Evolutionary conservation across 1,140 invertebrate species (phyloP).

Genomic region (Drosophila yakuba): DNA sequence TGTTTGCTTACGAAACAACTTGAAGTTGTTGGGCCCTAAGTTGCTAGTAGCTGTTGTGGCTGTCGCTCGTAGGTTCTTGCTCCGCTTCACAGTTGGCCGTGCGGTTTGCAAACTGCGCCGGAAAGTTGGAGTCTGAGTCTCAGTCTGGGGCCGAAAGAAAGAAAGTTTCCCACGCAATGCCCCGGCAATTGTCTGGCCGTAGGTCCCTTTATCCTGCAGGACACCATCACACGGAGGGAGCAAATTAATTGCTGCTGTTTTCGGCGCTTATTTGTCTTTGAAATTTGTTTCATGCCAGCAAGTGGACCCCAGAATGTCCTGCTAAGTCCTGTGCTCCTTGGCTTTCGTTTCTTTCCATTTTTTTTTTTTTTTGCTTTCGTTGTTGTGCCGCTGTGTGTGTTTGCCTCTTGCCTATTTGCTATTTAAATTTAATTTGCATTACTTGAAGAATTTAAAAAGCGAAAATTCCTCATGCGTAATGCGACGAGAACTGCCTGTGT

Average conservation of each 20-base stretch:
- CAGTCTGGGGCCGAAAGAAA: conserved; percentile 29
- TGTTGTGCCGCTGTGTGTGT: conserved; percentile 26
- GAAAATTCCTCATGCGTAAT: conserved; percentile 77
- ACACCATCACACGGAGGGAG: conserved; percentile 57
- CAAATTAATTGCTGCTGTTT: conserved; percentile 83
- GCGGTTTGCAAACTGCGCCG: conserved; percentile 68
- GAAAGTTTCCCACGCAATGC: conserved; percentile 50
- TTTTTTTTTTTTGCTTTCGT: conserved; percentile 9
- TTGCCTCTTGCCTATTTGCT: conserved; percentile 76
- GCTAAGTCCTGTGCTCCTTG: conserved; percentile 5
- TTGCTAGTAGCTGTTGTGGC: conserved; percentile 77
- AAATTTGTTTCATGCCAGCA: conserved; percentile 74
- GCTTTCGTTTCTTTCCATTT: conserved; percentile 6
- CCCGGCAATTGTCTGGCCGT: conserved; percentile 66
- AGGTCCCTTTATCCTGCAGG: conserved; percentile 24
- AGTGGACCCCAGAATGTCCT: conserved; percentile 52
- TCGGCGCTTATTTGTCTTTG: conserved; percentile 83
- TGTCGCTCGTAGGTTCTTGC: conserved; percentile 45
- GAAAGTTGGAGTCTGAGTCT: conserved; percentile 56
- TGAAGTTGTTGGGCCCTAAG: conserved; percentile 75
- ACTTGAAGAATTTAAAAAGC: conserved; percentile 82
- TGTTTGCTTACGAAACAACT: conserved; percentile 77
- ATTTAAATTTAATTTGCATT: conserved; percentile 84
- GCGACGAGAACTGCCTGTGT: conserved; percentile 33
- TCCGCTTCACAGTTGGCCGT: conserved; percentile 69